Evolutionary conservation across 2,797 vertebrate species (phyloP).

Genomic region (Enteromius afrohamiltoni): DNA sequence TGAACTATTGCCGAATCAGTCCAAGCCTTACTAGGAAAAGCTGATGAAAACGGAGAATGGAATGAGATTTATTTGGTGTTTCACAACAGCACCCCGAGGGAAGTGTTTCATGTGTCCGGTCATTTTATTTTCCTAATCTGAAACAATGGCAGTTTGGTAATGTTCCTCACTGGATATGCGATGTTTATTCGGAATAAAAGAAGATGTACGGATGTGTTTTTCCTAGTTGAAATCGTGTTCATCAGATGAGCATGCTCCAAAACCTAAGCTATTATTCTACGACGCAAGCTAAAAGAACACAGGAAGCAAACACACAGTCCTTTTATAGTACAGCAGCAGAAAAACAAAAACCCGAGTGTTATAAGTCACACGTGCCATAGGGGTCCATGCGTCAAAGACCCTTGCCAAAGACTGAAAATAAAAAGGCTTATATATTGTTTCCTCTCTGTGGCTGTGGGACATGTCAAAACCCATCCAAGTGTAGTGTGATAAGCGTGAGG

Average conservation of each 20-base stretch:
- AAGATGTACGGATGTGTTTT: not conserved
- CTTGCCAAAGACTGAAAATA: conserved; percentile 32
- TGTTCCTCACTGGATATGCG: conserved; percentile 45
- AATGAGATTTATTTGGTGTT: conserved; percentile 54
- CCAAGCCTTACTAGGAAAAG: conserved; percentile 64
- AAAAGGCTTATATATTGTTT: conserved; percentile 46
- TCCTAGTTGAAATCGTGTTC: conserved; percentile 12
- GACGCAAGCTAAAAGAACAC: not conserved
- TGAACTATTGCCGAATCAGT: conserved; percentile 61
- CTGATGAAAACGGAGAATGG: conserved; percentile 54
- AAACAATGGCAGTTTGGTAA: conserved; percentile 52
- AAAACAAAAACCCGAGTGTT: conserved; percentile 30
- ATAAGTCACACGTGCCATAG: conserved; percentile 41
- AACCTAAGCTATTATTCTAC: not conserved
- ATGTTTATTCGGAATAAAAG: conserved; percentile 46
- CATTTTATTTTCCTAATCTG: conserved; percentile 55
- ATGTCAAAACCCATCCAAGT: conserved; percentile 58
- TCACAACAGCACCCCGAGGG: conserved; percentile 56
- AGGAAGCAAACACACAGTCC: conserved; percentile 12
- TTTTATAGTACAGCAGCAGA: not conserved
- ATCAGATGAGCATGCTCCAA: not conserved
- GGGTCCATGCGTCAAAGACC: conserved; percentile 33
- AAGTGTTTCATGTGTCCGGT: conserved; percentile 43
- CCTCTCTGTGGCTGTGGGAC: conserved; percentile 40
- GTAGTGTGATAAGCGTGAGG: conserved; percentile 15